Evolutionary conservation across 2,888 invertebrate species (phyloP).

Genomic region (Lasioglossum pauxillum): DNA sequence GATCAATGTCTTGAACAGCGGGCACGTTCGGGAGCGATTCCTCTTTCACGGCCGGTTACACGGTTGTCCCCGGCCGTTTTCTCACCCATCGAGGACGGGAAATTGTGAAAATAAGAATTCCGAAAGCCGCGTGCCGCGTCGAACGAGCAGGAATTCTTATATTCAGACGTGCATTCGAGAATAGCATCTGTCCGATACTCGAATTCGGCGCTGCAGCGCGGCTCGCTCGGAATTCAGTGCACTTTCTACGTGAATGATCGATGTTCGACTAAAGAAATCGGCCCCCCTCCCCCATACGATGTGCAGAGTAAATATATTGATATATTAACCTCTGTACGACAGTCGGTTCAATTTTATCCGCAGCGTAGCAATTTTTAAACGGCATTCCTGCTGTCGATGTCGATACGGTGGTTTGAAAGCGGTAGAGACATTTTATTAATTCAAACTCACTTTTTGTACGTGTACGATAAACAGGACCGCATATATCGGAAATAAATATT

Average conservation of each 20-base stretch:
- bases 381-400: not conserved
- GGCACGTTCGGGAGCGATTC: slow-evolving; percentile 14
- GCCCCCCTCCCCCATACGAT: not conserved
- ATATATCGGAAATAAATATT: not conserved
- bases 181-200: not conserved
- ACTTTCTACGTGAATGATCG: slow-evolving; percentile 1
- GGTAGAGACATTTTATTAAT: not conserved
- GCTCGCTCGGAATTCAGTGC: not conserved
- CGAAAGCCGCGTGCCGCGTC: not conserved
- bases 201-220: not conserved
- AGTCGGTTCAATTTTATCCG: not conserved
- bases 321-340: not conserved
- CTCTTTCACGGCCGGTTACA: not conserved
- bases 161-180: not conserved
- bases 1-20: slow-evolving; percentile 18
- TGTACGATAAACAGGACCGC: not conserved
- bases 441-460: not conserved
- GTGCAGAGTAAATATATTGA: not conserved
- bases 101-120: slow-evolving; percentile 34
- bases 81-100: not conserved
- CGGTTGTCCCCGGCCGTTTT: not conserved
- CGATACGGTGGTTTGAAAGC: not conserved
- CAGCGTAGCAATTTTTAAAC: not conserved
- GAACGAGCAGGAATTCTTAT: not conserved
- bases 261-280: slow-evolving; percentile 1